Evolutionary conservation across 2,888 invertebrate species (phyloP), one percentile per base, ranked within the genome.

Genomic region (Palloptera scutellata): DNA sequence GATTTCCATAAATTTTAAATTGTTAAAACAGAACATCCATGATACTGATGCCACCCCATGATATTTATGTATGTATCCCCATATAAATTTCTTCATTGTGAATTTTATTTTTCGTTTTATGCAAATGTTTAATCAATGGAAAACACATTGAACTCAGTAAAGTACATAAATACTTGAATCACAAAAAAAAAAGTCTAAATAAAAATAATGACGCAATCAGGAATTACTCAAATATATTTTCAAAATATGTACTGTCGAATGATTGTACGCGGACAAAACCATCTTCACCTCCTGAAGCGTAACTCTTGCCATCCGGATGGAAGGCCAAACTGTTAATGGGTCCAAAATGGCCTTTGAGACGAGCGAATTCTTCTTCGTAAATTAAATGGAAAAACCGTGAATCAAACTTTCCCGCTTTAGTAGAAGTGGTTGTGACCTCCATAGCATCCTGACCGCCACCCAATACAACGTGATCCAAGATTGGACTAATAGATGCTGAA

Each of bases 401-500:
- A 84, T 99, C 98, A 83, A 99, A 99, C 87, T 98, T 98, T 63
- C 98, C 99, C 70, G 95, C 91, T 76, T 95, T 89, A 0, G 96
- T 91, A 0, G 96, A 95, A 0, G 97, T 98, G 1, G 96, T 97
- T 55, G 97, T 97, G 68, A 98, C 98, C 81, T 97, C 97, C 95
- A 98, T 98, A 67, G 99, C 99, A 85, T 99, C 99, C 87, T 99
- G 99, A 78, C 99, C 99, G 85, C 99, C 99, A 69, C 99, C 99
- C 55, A 99, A 87, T 1, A 97, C 94, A 8, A 98, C 98, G 87
- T 99, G 98, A 85, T 98, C 97, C 66, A 91, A 87, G 74, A 95
- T 93, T 0, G 99, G 98, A 72, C 98, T 97, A 71, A 99, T 92
- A 1, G 98, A 93, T 0, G 98, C 99, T 0, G 98, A 98, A 85